Percentiles rank a stretch among this genome's conserved stretches.
These are phyloP conservation scores for Cariama cristata DNA, from an alignment of 2,113 vertebrate species.

Conservation along the genomic window DNA sequence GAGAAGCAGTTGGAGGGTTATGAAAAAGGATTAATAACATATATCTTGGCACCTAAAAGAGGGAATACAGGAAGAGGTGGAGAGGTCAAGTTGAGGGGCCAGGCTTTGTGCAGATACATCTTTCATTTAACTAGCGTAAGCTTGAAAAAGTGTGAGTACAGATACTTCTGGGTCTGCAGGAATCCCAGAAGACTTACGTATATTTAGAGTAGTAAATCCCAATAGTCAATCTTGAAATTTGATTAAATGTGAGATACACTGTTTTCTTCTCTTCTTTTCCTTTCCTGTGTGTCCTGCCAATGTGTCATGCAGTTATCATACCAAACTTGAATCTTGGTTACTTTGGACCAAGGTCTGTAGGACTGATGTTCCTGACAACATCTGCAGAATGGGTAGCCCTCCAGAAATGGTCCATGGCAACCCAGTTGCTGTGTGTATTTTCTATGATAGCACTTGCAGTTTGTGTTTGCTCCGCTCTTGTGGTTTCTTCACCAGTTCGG, in stretches of 20 bases:
- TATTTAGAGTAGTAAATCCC: background rate
- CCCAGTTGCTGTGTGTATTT: background rate
- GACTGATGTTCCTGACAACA: background rate
- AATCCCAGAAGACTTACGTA: background rate
- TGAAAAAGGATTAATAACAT: background rate
- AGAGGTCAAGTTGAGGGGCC: background rate
- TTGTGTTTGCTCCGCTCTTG: background rate
- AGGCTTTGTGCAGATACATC: background rate
- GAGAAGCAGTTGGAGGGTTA: background rate
- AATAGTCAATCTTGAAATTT: background rate
- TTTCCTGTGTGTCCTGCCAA: background rate
- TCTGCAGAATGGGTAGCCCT: background rate
- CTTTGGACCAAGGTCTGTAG: background rate
- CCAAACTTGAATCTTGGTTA: background rate
- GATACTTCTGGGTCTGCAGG: background rate
- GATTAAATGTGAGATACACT: background rate
- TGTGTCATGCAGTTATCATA: background rate
- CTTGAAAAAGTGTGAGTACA: background rate
- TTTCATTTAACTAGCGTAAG: background rate
- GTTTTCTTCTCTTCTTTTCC: background rate
- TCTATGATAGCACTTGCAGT: background rate
- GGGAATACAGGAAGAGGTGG: background rate
- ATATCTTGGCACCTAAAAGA: background rate
- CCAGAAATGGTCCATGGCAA: background rate
- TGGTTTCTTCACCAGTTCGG: background rate